Evolutionary conservation across 2,113 vertebrate genomes (phyloP), one percentile per base, ranked within the genome.

Genomic region (Piaya cayana): DNA sequence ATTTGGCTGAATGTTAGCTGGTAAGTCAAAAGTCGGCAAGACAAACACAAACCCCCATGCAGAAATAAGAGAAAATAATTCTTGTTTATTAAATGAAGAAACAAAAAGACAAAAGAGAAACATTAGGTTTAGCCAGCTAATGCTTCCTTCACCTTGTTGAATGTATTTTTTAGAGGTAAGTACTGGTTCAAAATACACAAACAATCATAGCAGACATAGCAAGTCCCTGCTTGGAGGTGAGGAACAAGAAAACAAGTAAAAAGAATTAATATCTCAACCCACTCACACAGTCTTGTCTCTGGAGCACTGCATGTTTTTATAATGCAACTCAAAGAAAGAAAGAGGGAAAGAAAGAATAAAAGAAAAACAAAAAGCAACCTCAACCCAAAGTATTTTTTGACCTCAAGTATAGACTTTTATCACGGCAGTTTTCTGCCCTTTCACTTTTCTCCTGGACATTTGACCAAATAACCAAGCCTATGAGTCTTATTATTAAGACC

Each of bases 301-400:
- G 47, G 91, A 95, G 71, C 42, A 70, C 58, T 75, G 23, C 29
- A 55, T 77, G 67, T 72, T 91, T 91, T 92, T 77, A 36, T 47
- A 90, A 67, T 56, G 42, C 45, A 85, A 27, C 82, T 93, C 45
- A 69, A 85, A 62, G 2, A 82, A 42, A 90, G 20, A 91, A 53
- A 58, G 6, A 74, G 25, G 39, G 5, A 5, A 34, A 82, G 7
- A 70, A 25, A 45, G 5, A 5, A 32, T 79, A 74, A 36, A 42
- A 67, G 72, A 47, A 17, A 26, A 52, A 42, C 83, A 52, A 70
- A 2, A 13, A 86, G 42, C 8, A 71, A 3, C 9, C 23, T 19
- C 64, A 91, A 69, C 27, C 12, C 12, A 60, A 15, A 56, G 22
- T 67, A 37, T 70, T 83, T 96, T 95, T 64, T 94, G 71, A 80